Evolutionary conservation across 1,140 invertebrate genomes (phyloP).

Genomic region (Drosophila novamexicana): DNA sequence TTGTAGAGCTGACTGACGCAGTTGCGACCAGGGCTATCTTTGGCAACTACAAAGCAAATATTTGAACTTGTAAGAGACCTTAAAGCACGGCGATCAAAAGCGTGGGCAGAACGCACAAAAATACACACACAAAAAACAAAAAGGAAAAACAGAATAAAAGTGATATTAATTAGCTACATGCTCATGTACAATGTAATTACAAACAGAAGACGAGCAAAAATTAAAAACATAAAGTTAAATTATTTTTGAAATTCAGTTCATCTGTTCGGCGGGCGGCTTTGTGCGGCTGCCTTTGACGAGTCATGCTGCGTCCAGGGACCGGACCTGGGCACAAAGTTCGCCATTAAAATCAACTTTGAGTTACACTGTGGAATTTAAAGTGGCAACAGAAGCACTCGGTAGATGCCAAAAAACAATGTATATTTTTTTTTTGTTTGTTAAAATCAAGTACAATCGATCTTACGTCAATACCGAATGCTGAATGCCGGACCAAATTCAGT

Average conservation of each 20-base stretch:
- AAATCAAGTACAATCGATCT: conserved; percentile 61
- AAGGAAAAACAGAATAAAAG: conserved; percentile 45
- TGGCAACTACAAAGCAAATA: conserved; percentile 76
- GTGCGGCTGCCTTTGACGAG: conserved; percentile 38
- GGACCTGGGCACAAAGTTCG: conserved; percentile 18
- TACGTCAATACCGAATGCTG: conserved; percentile 62
- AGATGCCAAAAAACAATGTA: conserved; percentile 45
- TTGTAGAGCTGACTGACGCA: conserved; percentile 41
- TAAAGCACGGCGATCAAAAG: conserved; percentile 65
- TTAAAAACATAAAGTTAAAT: conserved; percentile 69
- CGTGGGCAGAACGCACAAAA: conserved; percentile 23
- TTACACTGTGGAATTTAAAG: conserved; percentile 74
- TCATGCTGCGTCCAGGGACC: neutral
- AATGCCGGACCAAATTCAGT: conserved; percentile 14
- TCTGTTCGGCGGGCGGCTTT: conserved; percentile 11
- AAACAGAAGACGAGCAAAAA: conserved; percentile 62
- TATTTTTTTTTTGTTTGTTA: conserved; percentile 5
- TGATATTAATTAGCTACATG: conserved; percentile 79
- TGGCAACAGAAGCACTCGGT: conserved; percentile 53
- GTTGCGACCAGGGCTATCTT: conserved; percentile 38
- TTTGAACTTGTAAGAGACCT: conserved; percentile 77
- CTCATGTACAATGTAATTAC: conserved; percentile 66
- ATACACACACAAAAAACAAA: neutral
- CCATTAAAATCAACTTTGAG: conserved; percentile 49
- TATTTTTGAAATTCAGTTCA: conserved; percentile 22